Conservation (phyloP, 2,113 vertebrate genomes). For the Oenanthe melanoleuca region DNA sequence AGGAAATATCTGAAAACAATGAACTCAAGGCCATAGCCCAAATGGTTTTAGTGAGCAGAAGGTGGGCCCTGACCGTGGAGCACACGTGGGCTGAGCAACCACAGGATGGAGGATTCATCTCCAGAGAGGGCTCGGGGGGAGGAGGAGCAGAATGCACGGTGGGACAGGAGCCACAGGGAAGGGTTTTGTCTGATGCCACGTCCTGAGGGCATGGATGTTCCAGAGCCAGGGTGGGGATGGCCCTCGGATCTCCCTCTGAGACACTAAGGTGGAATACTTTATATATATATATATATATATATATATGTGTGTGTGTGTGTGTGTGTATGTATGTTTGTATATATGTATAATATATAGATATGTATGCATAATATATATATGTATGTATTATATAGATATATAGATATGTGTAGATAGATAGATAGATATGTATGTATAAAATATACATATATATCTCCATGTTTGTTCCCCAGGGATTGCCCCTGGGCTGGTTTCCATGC, state of each 20-base stretch:
- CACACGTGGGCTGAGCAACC: slow-evolving; percentile 53
- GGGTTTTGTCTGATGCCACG: background rate
- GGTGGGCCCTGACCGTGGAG: slow-evolving; percentile 79
- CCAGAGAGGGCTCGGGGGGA: slow-evolving; percentile 63
- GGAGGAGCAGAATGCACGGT: background rate
- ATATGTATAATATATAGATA: too few relatives aligned
- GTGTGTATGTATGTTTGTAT: too few relatives aligned
- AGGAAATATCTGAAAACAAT: background rate
- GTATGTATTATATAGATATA: too few relatives aligned
- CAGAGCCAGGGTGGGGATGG: background rate
- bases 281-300: too few relatives aligned
- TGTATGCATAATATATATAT: too few relatives aligned
- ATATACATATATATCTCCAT: accelerated
- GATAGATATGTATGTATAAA: too few relatives aligned
- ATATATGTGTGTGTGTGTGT: too few relatives aligned
- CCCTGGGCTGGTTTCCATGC: background rate
- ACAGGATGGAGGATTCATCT: background rate
- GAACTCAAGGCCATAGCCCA: background rate
- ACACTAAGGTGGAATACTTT: background rate
- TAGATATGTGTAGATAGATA: too few relatives aligned
- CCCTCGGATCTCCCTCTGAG: background rate
- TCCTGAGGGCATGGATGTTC: background rate
- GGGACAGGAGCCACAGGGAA: slow-evolving; percentile 38
- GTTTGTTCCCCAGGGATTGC: accelerated
- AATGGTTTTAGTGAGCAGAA: slow-evolving; percentile 57